Evolutionary conservation across 2,888 invertebrate species (phyloP).

Genomic region (Eudemis profundana): DNA sequence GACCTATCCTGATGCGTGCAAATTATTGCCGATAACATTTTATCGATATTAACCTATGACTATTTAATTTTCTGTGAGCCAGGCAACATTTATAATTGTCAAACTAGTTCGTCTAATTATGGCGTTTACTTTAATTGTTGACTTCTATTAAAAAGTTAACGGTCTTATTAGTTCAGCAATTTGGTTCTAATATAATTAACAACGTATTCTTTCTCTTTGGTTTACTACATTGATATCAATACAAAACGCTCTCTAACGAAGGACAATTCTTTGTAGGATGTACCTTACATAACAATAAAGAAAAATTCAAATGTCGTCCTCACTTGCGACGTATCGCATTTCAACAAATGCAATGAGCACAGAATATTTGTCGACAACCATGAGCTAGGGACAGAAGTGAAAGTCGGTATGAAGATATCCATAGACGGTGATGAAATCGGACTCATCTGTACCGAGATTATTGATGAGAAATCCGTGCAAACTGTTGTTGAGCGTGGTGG

Average conservation of each 20-base stretch:
- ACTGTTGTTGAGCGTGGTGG: conserved; percentile 59
- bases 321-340: conserved; percentile 51
- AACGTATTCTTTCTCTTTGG: too few species aligned
- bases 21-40: too few species aligned
- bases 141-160: too few species aligned
- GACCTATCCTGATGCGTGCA: too few species aligned
- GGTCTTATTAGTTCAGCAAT: too few species aligned
- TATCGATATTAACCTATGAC: too few species aligned
- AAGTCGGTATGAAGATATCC: conserved; percentile 56
- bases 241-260: background rate
- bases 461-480: conserved; percentile 49
- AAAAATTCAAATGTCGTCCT: conserved; percentile 52
- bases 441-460: conserved; percentile 52
- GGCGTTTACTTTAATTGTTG: too few species aligned
- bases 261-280: conserved; percentile 49
- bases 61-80: too few species aligned
- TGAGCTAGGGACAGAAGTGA: conserved; percentile 52
- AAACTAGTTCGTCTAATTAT: too few species aligned
- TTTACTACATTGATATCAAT: too few species aligned
- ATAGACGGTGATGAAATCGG: conserved; percentile 56
- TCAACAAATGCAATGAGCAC: conserved; percentile 55
- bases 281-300: conserved; percentile 44
- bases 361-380: conserved; percentile 61
- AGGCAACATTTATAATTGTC: too few species aligned
- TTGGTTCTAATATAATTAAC: too few species aligned